Conservation (phyloP, 1,140 invertebrate genomes). For the Onthophagus taurus region DNA sequence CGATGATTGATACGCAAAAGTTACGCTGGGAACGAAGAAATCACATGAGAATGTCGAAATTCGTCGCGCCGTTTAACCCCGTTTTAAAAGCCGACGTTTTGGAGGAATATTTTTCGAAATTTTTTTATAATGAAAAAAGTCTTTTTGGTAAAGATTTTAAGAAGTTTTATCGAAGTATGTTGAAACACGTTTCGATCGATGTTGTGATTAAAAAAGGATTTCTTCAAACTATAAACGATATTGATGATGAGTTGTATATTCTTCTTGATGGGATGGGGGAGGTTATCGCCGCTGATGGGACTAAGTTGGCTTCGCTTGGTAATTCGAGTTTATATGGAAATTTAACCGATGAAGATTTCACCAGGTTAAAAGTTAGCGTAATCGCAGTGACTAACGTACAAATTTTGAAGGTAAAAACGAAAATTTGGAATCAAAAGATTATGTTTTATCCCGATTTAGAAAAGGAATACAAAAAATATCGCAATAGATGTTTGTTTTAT, state of each 20-base stretch:
- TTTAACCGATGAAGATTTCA: background rate
- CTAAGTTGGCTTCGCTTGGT: conserved; percentile 1
- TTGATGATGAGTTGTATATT: conserved; percentile 1
- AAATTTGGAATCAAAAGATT: background rate
- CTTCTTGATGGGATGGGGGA: conserved; percentile 1
- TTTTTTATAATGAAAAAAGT: conserved; percentile 1
- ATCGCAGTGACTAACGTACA: background rate
- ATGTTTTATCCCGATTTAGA: background rate
- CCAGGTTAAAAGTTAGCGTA: background rate
- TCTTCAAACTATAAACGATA: conserved; percentile 3
- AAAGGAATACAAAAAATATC: background rate
- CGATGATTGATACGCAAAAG: background rate
- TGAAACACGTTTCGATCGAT: background rate
- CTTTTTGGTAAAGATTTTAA: background rate
- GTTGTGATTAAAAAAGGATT: conserved; percentile 8
- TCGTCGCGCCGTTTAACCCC: conserved; percentile 2
- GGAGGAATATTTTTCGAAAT: conserved; percentile 4
- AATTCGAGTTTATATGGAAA: conserved; percentile 5
- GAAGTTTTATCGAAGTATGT: conserved; percentile 2
- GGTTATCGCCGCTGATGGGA: conserved; percentile 4
- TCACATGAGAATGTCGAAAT: background rate
- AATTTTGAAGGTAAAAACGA: background rate
- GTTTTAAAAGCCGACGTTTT: conserved; percentile 1
- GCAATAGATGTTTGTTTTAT: background rate
- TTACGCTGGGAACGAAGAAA: conserved; percentile 1